Evolutionary conservation across 1,140 invertebrate species (phyloP).

Genomic region (Spodoptera litura): DNA sequence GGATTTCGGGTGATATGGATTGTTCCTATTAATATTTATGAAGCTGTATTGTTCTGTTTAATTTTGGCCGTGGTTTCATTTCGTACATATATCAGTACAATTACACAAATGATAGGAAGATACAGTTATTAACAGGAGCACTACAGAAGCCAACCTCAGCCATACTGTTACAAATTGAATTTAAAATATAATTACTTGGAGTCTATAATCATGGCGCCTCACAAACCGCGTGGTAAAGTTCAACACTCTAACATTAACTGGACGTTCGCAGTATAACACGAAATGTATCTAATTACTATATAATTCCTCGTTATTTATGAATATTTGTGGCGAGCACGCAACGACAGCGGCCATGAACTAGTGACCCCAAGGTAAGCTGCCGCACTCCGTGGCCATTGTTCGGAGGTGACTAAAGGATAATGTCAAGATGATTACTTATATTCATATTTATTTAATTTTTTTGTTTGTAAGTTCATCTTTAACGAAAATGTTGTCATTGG

Average conservation of each 20-base stretch:
- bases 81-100: too few relatives aligned
- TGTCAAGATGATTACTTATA: background rate
- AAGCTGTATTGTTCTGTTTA: background rate
- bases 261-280: conserved; percentile 8
- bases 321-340: conserved; percentile 16
- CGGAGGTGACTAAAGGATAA: conserved; percentile 9
- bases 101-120: too few relatives aligned
- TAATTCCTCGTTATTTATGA: conserved; percentile 13
- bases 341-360: background rate
- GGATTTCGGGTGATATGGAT: background rate
- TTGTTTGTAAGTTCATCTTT: too few relatives aligned
- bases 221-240: conserved; percentile 1
- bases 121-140: background rate
- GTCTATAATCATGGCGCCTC: background rate
- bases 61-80: too few relatives aligned
- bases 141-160: background rate
- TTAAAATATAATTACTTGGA: background rate
- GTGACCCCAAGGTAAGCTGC: conserved; percentile 14
- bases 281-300: conserved; percentile 21
- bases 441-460: background rate
- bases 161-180: background rate
- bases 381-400: background rate
- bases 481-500: too few relatives aligned
- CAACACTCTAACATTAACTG: background rate
- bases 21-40: background rate